Evolutionary conservation across 2,888 invertebrate genomes (phyloP).

Genomic region (Dicyrtomina minuta): DNA sequence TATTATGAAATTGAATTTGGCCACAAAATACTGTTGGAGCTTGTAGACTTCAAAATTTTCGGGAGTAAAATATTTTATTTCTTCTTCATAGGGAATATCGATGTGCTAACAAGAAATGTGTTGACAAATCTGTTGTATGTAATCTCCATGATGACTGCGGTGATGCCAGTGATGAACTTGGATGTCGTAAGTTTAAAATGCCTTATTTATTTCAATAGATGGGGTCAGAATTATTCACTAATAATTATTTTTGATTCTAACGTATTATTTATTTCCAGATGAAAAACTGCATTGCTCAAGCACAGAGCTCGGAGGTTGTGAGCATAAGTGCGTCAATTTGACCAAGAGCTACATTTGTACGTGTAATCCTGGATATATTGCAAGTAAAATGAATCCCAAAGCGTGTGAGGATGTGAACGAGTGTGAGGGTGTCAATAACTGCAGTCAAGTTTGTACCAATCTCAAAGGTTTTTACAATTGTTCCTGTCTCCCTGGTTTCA

Average conservation of each 20-base stretch:
- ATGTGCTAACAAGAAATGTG: constrained; percentile 84
- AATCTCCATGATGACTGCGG: constrained; percentile 89
- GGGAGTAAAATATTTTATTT: too few species aligned
- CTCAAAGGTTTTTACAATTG: constrained; percentile 87
- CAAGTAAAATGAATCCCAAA: constrained; percentile 76
- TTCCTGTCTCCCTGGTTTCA: constrained; percentile 79
- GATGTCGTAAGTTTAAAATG: constrained; percentile 75
- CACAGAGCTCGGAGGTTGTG: constrained; percentile 72
- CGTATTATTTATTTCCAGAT: constrained; percentile 27
- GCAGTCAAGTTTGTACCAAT: constrained; percentile 91
- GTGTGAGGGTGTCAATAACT: constrained; percentile 78
- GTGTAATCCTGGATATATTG: constrained; percentile 83
- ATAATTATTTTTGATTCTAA: background rate
- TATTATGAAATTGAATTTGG: background rate
- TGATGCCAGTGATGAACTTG: constrained; percentile 84
- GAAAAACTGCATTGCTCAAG: constrained; percentile 56
- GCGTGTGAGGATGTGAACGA: constrained; percentile 87
- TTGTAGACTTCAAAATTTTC: too few species aligned
- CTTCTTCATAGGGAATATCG: constrained; percentile 77
- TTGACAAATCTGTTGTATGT: constrained; percentile 75
- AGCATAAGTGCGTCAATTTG: constrained; percentile 86
- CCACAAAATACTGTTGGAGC: too few species aligned
- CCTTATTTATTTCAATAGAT: background rate
- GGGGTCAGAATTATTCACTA: background rate
- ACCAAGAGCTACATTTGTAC: constrained; percentile 82